These are phyloP conservation scores for Labia minor DNA, from an alignment of 2,888 invertebrate genomes.

Conservation along the genomic window DNA sequence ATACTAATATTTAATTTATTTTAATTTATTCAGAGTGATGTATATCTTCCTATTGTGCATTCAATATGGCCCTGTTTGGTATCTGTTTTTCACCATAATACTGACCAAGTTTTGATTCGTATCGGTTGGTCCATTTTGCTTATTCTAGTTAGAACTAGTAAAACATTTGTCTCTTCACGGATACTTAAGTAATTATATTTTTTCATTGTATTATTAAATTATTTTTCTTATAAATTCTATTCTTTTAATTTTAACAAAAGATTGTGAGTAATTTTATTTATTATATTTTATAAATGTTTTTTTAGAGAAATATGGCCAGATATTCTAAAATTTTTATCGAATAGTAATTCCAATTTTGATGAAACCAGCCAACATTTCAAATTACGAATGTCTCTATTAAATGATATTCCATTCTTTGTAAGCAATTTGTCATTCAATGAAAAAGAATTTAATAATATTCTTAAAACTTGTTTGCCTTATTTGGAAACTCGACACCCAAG, in stretches of 20 bases:
- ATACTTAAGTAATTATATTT: neutral
- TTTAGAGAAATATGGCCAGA: neutral
- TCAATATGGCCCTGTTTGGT: neutral
- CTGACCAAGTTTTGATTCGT: neutral
- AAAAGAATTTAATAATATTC: neutral
- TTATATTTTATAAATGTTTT: neutral
- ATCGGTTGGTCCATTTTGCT: neutral
- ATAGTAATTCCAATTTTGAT: neutral
- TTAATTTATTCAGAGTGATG: neutral
- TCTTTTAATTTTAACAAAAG: no score
- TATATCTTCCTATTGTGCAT: neutral
- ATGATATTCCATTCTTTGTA: neutral
- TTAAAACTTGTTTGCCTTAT: neutral
- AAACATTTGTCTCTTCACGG: neutral
- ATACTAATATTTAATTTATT: neutral
- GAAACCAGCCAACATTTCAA: neutral
- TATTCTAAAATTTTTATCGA: neutral
- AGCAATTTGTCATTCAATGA: neutral
- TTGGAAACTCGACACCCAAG: neutral
- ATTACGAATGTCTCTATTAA: neutral
- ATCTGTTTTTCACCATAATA: neutral
- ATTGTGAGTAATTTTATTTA: no score
- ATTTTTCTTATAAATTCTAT: no score
- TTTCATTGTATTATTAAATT: neutral
- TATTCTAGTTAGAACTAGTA: neutral